phyloP scores from a whole-genome alignment of 2,113 vertebrate genomes.

The Meles meles region DNA sequence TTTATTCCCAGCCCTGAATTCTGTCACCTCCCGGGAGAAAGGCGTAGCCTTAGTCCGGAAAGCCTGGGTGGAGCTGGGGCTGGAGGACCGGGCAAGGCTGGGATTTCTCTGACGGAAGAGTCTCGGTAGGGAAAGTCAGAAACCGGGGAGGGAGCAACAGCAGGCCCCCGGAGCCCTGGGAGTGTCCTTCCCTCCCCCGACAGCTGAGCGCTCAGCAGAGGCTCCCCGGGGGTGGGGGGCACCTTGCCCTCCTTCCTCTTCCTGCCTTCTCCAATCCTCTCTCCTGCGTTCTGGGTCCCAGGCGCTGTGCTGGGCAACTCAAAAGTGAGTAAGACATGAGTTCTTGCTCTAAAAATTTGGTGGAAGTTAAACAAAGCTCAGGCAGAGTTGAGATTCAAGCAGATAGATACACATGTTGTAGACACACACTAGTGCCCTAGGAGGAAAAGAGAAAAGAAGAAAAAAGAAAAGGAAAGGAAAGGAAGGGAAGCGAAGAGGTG shows the following conservation, averaged over 20 bases:
- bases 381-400: not conserved
- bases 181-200: accelerated
- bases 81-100: not conserved
- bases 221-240: not conserved
- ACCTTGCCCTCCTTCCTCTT: no score
- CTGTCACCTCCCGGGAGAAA: not conserved
- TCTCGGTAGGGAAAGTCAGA: not conserved
- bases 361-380: not conserved
- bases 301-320: not conserved
- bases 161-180: no score
- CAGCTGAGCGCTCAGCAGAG: not conserved
- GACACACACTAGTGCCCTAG: not conserved
- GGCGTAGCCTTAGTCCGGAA: not conserved
- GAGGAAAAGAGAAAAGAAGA: not conserved
- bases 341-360: not conserved
- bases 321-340: not conserved
- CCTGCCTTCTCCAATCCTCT: not conserved
- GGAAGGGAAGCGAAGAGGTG: not conserved
- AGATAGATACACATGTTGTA: no score
- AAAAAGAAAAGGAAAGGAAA: not conserved
- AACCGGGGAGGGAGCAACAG: not conserved
- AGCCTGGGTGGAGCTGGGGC: not conserved
- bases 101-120: not conserved
- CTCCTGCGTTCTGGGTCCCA: not conserved
- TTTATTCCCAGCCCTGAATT: not conserved